Evolutionary conservation across 2,888 invertebrate genomes (phyloP).

Genomic region (Apotomis capreana): DNA sequence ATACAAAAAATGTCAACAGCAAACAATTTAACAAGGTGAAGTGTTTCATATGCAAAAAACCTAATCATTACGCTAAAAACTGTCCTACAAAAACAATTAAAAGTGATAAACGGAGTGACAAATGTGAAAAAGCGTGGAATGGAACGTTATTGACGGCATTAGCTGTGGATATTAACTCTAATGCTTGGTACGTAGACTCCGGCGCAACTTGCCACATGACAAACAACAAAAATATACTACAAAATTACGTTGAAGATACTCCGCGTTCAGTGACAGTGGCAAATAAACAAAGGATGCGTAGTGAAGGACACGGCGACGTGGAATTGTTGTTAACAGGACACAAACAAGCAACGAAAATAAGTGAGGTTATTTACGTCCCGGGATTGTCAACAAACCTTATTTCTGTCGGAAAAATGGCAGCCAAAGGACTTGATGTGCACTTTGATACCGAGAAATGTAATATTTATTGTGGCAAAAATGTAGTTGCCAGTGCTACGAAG

Average conservation of each 20-base stretch:
- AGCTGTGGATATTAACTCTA: too few species aligned
- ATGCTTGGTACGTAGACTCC: too few species aligned
- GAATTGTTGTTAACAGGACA: background rate
- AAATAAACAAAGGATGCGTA: background rate
- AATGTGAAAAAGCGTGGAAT: background rate
- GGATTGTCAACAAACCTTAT: constrained; percentile 37
- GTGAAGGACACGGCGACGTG: background rate
- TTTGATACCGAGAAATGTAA: constrained; percentile 36
- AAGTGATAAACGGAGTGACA: background rate
- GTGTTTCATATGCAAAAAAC: background rate
- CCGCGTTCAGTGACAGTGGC: constrained; percentile 11
- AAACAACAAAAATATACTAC: background rate
- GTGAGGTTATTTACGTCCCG: constrained; percentile 33
- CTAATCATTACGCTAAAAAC: background rate
- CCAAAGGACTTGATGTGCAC: constrained; percentile 31
- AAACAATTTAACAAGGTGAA: background rate
- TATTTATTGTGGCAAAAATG: constrained; percentile 32
- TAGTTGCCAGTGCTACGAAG: constrained; percentile 36
- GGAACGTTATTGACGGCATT: too few species aligned
- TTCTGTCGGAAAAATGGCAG: constrained; percentile 30
- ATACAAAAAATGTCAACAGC: background rate
- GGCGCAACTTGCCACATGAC: too few species aligned
- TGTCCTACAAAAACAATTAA: background rate
- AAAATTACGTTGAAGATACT: constrained; percentile 14
- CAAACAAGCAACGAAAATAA: constrained; percentile 9